These are phyloP conservation scores for Gnatocerus cornutus DNA, from an alignment of 2,888 invertebrate species.

Conservation along the genomic window DNA sequence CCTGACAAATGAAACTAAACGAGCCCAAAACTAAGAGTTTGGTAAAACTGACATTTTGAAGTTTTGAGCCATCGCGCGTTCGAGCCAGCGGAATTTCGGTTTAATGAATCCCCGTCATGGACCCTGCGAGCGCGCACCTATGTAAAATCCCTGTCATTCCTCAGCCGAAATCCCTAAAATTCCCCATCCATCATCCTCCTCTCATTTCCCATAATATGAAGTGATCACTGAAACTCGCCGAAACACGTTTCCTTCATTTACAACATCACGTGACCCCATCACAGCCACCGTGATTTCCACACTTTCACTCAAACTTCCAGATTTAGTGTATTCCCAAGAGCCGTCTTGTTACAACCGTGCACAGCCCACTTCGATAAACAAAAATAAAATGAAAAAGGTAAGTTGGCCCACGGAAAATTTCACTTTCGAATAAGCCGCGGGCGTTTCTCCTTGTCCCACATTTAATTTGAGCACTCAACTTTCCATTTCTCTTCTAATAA, in stretches of 20 bases:
- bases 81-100: too few species aligned
- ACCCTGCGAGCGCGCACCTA: too few species aligned
- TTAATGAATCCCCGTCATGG: too few species aligned
- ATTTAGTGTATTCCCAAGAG: constrained; percentile 13
- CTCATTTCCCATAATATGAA: constrained; percentile 16
- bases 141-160: too few species aligned
- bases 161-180: too few species aligned
- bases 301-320: constrained; percentile 29
- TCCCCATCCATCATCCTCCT: neutral
- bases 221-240: neutral
- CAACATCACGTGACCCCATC: constrained; percentile 7
- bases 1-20: too few species aligned
- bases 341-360: neutral
- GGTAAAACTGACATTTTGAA: too few species aligned
- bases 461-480: neutral
- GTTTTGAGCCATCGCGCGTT: too few species aligned
- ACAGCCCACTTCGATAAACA: too few species aligned
- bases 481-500: constrained; percentile 6
- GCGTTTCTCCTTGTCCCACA: constrained; percentile 25
- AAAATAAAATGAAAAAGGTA: constrained; percentile 25
- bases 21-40: too few species aligned
- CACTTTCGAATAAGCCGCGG: constrained; percentile 10
- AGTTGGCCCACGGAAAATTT: constrained; percentile 7
- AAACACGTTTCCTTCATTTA: constrained; percentile 7
- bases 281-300: neutral